phyloP scores from a whole-genome alignment of 1,140 invertebrate genomes.

The Drosophila hydei region DNA sequence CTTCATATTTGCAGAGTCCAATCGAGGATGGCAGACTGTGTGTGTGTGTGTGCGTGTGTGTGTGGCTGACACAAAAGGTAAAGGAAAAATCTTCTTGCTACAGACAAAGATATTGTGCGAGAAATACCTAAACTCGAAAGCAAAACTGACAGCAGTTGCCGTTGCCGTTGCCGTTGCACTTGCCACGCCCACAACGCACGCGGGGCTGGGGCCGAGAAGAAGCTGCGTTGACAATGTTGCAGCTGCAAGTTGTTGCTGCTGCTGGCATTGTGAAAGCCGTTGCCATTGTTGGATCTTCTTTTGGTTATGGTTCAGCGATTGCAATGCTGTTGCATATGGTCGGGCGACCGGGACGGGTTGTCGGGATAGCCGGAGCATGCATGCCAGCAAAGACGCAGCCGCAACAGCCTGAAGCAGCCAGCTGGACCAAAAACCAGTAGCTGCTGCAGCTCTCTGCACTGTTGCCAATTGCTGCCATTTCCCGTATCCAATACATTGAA shows the following conservation, averaged over 20 bases:
- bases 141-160: slow-evolving; percentile 16
- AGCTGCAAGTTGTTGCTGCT: slow-evolving; percentile 11
- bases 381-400: slow-evolving; percentile 10
- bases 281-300: slow-evolving; percentile 25
- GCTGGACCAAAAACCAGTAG: slow-evolving; percentile 2
- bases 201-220: neutral
- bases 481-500: slow-evolving; percentile 81
- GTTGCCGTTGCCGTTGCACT: slow-evolving; percentile 5
- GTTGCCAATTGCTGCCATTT: slow-evolving; percentile 80
- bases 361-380: neutral
- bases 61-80: neutral
- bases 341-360: neutral
- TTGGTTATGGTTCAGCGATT: slow-evolving; percentile 64
- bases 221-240: slow-evolving; percentile 39
- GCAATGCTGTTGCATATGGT: slow-evolving; percentile 31
- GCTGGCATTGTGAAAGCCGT: slow-evolving; percentile 28
- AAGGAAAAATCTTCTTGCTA: slow-evolving; percentile 1
- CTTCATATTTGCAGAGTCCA: slow-evolving; percentile 44
- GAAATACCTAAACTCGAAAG: slow-evolving; percentile 2
- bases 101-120: slow-evolving; percentile 1
- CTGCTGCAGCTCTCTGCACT: slow-evolving; percentile 37
- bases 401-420: slow-evolving; percentile 6
- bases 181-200: slow-evolving; percentile 10
- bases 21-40: neutral
- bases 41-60: neutral